These are phyloP conservation scores for Cotesia typhae DNA, from an alignment of 1,140 invertebrate species.

Conservation along the genomic window DNA sequence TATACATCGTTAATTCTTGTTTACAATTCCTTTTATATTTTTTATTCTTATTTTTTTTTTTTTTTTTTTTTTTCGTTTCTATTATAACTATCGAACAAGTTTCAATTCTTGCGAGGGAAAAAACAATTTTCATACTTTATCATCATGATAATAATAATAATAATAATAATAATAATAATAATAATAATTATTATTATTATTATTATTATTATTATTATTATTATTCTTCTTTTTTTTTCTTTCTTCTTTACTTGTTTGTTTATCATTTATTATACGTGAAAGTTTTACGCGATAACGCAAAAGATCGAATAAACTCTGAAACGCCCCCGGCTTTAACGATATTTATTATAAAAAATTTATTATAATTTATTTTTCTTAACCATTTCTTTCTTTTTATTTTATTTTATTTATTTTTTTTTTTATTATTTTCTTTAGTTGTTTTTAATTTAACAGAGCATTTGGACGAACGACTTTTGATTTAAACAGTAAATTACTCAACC, in stretches of 20 bases:
- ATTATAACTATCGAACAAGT: slow-evolving; percentile 60
- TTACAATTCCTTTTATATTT: slow-evolving; percentile 15
- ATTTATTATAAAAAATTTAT: slow-evolving; percentile 12
- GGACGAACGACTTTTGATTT: too few relatives aligned
- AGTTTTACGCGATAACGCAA: slow-evolving; percentile 7
- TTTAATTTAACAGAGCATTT: background rate
- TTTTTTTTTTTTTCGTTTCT: slow-evolving; percentile 7
- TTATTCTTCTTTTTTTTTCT: too few relatives aligned
- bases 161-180: too few relatives aligned
- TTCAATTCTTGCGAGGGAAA: slow-evolving; percentile 60
- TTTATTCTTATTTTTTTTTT: slow-evolving; percentile 10
- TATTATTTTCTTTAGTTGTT: background rate
- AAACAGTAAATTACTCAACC: background rate
- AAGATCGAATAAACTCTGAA: slow-evolving; percentile 40
- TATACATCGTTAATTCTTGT: slow-evolving; percentile 25
- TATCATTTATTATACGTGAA: background rate
- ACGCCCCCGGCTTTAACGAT: slow-evolving; percentile 40
- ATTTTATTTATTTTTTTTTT: background rate
- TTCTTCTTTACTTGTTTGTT: background rate
- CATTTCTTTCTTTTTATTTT: background rate
- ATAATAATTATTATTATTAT: too few relatives aligned
- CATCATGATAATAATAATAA: too few relatives aligned
- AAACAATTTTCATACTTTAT: slow-evolving; percentile 34
- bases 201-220: too few relatives aligned
- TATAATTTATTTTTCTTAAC: slow-evolving; percentile 9